phyloP scores from a whole-genome alignment of 1,140 invertebrate genomes.

The Eriosoma lanigerum region DNA sequence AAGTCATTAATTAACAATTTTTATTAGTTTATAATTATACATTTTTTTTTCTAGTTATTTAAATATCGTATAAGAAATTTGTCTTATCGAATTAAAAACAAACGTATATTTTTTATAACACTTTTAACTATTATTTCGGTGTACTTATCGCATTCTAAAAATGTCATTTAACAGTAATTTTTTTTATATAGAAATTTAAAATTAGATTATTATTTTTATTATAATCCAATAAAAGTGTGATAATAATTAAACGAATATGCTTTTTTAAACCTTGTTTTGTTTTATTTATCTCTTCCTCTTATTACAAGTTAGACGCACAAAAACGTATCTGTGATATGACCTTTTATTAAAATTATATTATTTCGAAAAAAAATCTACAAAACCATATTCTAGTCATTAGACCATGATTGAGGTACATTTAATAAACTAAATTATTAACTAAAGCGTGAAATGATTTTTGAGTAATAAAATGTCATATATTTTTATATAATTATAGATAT shows the following conservation, averaged over 20 bases:
- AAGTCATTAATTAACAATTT: slow-evolving; percentile 47
- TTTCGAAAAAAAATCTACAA: too few relatives aligned
- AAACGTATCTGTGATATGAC: too few relatives aligned
- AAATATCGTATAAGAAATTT: neutral
- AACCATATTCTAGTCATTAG: too few relatives aligned
- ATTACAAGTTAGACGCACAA: too few relatives aligned
- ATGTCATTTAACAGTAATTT: neutral
- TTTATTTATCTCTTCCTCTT: neutral
- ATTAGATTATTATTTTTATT: neutral
- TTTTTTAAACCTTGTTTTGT: slow-evolving; percentile 11
- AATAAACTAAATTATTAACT: too few relatives aligned
- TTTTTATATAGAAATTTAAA: slow-evolving; percentile 23
- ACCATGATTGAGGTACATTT: too few relatives aligned
- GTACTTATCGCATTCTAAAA: neutral
- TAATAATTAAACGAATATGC: slow-evolving; percentile 34
- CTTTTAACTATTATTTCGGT: neutral
- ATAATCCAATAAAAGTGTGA: slow-evolving; percentile 21
- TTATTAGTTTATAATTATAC: neutral
- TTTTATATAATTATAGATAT: too few relatives aligned
- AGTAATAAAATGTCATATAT: too few relatives aligned
- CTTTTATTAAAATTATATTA: too few relatives aligned
- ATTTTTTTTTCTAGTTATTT: neutral
- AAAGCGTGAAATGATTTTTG: too few relatives aligned
- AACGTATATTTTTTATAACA: slow-evolving; percentile 2
- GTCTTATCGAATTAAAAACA: slow-evolving; percentile 26